Base-by-base conservation (phyloP, 2,888 invertebrate genomes). In the Apeira syringaria region DNA sequence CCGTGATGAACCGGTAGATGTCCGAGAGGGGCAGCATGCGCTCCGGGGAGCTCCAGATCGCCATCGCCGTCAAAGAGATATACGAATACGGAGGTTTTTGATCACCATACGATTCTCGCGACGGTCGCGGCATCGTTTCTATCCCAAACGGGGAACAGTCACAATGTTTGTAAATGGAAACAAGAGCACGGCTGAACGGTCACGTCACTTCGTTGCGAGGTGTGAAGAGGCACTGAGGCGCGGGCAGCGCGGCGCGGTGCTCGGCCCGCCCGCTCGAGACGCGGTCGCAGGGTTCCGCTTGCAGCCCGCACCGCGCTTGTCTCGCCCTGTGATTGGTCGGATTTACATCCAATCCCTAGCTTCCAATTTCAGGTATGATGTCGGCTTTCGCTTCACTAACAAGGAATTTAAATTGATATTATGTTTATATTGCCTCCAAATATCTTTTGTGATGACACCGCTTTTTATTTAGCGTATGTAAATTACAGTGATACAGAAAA, bases 51-150 rank as follows among this genome's bases (percentile, higher is more conserved):
- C 96, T 97, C 95, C 99, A 98, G 69, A 99, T 99, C 46, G 99
- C 99, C 99, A 99, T 99, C 49, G 99, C 99, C 31, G 99, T 99
- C 57, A 99, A 91, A 26, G 99, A 98, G 69, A 99, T 99, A 89
- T 99, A 99, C 28, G 99, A 99, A 82, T 98, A 99, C 12, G 99
- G 99, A 42, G 99, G 99, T 86, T 99, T 99, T 88, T 99, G 98
- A 82, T 98, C 98, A 78, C 98, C 98, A 90, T 98, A 99, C 45
- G 97, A 97, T 85, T 98, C 98, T 64, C 98, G 94, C 68, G 98
- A 97, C 64, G 98, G 98, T 75, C 98, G 94, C 80, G 99, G 98
- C 98, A 98, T 98, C 47, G 58, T 86, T 83, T 79, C 85, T 76
- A 58, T 53, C 64, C 65, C 62, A 47, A 52, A 44, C 45, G 44